Conservation (phyloP, 2,888 invertebrate genomes). For the Xanthia icteritia region DNA sequence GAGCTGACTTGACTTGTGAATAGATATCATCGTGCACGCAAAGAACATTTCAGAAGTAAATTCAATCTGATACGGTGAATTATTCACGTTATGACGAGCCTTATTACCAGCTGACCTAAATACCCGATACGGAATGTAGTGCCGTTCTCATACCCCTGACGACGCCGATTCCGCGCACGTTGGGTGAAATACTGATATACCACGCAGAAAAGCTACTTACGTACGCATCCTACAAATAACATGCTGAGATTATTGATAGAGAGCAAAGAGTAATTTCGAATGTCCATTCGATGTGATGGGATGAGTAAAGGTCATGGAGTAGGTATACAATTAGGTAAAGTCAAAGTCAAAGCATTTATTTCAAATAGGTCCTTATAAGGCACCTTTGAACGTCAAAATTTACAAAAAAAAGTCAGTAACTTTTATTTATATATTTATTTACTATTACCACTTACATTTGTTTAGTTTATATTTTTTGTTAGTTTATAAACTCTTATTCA, state of each 20-base stretch:
- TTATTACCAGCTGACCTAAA: conserved; percentile 83
- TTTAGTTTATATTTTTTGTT: too few species aligned
- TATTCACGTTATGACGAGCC: conserved; percentile 79
- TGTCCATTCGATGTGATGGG: neutral
- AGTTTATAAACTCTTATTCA: too few species aligned
- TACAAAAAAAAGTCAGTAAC: too few species aligned
- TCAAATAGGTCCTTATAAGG: too few species aligned
- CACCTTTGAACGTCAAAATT: too few species aligned
- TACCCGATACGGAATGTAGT: conserved; percentile 72
- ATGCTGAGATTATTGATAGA: neutral
- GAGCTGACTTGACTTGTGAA: conserved; percentile 39
- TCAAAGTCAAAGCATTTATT: too few species aligned
- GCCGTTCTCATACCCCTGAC: conserved; percentile 60
- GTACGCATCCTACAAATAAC: conserved; percentile 10
- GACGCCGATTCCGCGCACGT: conserved; percentile 58
- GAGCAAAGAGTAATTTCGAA: neutral
- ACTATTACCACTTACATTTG: too few species aligned
- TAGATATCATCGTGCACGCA: conserved; percentile 69
- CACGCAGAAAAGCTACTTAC: conserved; percentile 15
- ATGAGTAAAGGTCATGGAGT: neutral
- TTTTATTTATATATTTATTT: too few species aligned
- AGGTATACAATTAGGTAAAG: neutral
- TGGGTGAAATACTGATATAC: conserved; percentile 31
- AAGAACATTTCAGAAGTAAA: conserved; percentile 68
- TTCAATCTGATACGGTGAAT: conserved; percentile 78